These are phyloP conservation scores for Iguana delicatissima DNA, from an alignment of 2,797 vertebrate genomes.

Conservation along the genomic window DNA sequence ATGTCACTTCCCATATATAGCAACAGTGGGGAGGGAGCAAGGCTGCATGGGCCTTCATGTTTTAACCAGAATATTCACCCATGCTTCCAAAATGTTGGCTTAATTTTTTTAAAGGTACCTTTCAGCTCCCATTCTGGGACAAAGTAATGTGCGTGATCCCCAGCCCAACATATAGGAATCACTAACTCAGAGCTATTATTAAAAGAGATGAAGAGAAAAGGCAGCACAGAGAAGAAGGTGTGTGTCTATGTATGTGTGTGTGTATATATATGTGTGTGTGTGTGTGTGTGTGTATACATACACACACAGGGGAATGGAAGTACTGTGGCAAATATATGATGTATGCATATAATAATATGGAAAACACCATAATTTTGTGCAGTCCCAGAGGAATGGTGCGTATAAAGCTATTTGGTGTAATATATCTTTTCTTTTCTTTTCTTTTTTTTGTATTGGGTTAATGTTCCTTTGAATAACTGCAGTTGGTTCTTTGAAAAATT, in stretches of 20 bases:
- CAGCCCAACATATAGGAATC: background rate
- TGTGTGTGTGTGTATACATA: too few relatives aligned
- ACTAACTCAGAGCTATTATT: background rate
- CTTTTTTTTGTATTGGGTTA: background rate
- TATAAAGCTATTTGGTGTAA: conserved; percentile 1
- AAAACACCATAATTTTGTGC: conserved; percentile 1
- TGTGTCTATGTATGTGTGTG: background rate
- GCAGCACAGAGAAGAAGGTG: background rate
- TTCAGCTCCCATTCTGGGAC: background rate
- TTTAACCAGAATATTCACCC: background rate
- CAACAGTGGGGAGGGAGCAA: background rate
- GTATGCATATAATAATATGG: background rate
- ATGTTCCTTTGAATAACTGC: conserved; percentile 21
- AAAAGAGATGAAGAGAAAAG: background rate
- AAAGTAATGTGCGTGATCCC: background rate
- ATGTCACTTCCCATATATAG: background rate
- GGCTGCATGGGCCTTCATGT: background rate
- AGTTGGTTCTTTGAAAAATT: conserved; percentile 40
- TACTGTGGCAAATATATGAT: background rate
- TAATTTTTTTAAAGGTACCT: background rate
- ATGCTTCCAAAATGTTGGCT: background rate
- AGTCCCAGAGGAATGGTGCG: background rate
- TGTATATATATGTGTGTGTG: background rate
- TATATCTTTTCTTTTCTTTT: background rate
- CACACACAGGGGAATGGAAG: background rate